Conservation (phyloP, 2,113 vertebrate genomes). For the Castor canadensis region DNA sequence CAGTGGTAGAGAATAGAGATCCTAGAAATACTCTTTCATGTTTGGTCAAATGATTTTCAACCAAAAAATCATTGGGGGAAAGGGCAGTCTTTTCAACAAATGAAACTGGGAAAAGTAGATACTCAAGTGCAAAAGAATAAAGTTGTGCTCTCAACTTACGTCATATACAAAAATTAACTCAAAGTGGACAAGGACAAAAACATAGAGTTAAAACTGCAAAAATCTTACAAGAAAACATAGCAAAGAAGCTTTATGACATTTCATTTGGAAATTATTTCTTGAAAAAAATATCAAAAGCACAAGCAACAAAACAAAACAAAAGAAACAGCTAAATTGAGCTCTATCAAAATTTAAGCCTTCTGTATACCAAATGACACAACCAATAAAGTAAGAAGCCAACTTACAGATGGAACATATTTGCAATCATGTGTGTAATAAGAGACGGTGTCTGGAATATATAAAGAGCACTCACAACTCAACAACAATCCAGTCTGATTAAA, state of each 20-base stretch:
- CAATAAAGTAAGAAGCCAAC: background rate
- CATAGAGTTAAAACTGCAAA: background rate
- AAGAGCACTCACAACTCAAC: background rate
- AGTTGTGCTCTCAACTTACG: background rate
- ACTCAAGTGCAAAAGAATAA: background rate
- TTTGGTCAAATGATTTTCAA: background rate
- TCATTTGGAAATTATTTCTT: slow-evolving; percentile 2
- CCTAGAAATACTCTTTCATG: background rate
- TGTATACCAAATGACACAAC: background rate
- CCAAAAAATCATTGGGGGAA: too few species aligned
- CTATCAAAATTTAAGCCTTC: background rate
- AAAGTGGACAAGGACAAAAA: background rate
- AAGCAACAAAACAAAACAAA: background rate
- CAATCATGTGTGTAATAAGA: background rate
- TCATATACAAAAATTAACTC: background rate
- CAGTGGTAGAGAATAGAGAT: background rate
- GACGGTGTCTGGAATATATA: background rate
- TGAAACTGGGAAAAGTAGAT: background rate
- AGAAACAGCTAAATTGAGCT: background rate
- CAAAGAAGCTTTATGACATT: background rate
- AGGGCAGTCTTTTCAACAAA: background rate
- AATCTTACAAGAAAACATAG: background rate
- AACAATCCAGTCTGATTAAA: background rate
- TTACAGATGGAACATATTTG: background rate
- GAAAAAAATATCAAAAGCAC: background rate